Evolutionary conservation across 2,888 invertebrate species (phyloP).

Genomic region (Onchidella celtica): DNA sequence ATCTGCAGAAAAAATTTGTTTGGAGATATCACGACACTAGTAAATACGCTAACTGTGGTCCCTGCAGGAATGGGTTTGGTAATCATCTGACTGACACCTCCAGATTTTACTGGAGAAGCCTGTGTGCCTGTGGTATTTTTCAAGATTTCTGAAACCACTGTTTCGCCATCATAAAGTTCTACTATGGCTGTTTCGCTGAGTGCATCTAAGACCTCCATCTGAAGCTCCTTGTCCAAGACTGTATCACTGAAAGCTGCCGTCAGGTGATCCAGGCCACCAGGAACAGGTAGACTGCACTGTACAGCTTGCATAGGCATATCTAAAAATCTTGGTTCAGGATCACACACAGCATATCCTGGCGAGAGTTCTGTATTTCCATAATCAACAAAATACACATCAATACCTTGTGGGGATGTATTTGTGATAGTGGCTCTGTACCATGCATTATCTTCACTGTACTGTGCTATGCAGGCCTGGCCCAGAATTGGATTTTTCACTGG

Average conservation of each 20-base stretch:
- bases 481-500: constrained; percentile 9
- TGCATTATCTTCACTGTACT: constrained; percentile 64
- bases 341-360: constrained; percentile 40
- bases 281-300: constrained; percentile 54
- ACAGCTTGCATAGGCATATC: constrained; percentile 51
- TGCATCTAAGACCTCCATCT: constrained; percentile 51
- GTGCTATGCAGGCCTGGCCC: constrained; percentile 60
- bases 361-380: constrained; percentile 73
- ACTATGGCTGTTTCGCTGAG: constrained; percentile 64
- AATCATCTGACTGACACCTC: neutral
- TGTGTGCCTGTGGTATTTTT: neutral
- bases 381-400: constrained; percentile 55
- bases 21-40: constrained; percentile 25
- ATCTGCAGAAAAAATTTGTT: constrained; percentile 84
- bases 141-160: constrained; percentile 55
- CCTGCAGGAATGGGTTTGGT: constrained; percentile 4
- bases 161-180: constrained; percentile 69
- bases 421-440: constrained; percentile 72
- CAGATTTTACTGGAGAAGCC: neutral
- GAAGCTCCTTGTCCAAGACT: constrained; percentile 60
- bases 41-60: constrained; percentile 15
- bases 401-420: constrained; percentile 37
- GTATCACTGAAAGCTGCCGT: constrained; percentile 56
- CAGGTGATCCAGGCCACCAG: constrained; percentile 20
- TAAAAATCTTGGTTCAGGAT: constrained; percentile 50